Conservation (phyloP, 2,888 invertebrate species). For the Cantharis rustica region DNA sequence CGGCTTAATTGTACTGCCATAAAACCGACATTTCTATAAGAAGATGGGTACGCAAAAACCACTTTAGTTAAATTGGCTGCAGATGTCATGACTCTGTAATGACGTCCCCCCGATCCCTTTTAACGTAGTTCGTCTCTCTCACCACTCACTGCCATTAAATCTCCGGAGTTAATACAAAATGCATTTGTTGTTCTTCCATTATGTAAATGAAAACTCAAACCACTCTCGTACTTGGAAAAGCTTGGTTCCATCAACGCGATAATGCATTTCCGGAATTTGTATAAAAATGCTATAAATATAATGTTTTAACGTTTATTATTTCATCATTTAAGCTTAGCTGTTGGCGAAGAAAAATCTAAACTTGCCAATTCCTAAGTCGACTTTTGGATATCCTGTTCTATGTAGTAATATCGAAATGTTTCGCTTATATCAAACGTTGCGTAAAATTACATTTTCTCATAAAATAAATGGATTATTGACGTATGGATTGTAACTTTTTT, state of each 20-base stretch:
- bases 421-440: neutral
- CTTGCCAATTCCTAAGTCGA: neutral
- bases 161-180: slow-evolving; percentile 59
- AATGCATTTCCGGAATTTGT: slow-evolving; percentile 50
- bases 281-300: slow-evolving; percentile 34
- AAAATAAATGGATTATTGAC: neutral
- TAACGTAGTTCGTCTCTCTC: slow-evolving; percentile 35
- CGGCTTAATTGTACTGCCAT: slow-evolving; percentile 35
- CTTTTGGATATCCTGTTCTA: neutral
- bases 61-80: slow-evolving; percentile 56
- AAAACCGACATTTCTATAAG: slow-evolving; percentile 28
- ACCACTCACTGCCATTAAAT: slow-evolving; percentile 56
- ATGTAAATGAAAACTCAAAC: slow-evolving; percentile 58
- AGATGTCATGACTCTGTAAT: slow-evolving; percentile 56
- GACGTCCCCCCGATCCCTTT: slow-evolving; percentile 42
- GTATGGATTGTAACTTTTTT: neutral
- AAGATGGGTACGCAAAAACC: slow-evolving; percentile 51
- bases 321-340: slow-evolving; percentile 20
- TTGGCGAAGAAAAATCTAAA: neutral
- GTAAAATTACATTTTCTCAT: neutral
- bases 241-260: slow-evolving; percentile 50
- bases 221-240: slow-evolving; percentile 46
- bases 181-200: slow-evolving; percentile 60
- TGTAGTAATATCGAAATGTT: neutral
- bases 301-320: slow-evolving; percentile 33